Percentiles rank a stretch among this genome's conserved stretches.
Evolutionary conservation across 1,140 invertebrate genomes (phyloP).

Genomic region (Cotesia typhae): DNA sequence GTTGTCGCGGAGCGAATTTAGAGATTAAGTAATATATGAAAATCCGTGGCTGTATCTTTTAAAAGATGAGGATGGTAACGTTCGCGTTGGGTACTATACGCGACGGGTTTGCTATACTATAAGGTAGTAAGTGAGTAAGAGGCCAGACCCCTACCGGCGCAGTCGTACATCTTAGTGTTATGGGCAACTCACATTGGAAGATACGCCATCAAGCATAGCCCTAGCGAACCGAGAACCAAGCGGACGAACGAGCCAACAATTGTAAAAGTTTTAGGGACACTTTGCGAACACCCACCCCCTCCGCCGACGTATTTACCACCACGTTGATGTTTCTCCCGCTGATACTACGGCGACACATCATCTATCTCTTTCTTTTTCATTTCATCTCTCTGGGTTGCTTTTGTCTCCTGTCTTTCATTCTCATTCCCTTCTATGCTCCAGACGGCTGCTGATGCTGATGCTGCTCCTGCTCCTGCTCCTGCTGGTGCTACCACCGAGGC

Average conservation of each 20-base stretch:
- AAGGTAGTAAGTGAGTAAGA: slow-evolving; percentile 55
- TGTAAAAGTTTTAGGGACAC: slow-evolving; percentile 76
- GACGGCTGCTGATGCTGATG: slow-evolving; percentile 25
- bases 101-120: slow-evolving; percentile 64
- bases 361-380: slow-evolving; percentile 29
- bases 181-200: slow-evolving; percentile 81
- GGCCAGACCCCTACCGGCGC: slow-evolving; percentile 70
- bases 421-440: slow-evolving; percentile 25
- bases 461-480: slow-evolving; percentile 12
- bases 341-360: slow-evolving; percentile 29
- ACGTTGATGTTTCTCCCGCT: slow-evolving; percentile 50
- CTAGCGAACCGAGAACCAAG: slow-evolving; percentile 67
- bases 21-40: not conserved
- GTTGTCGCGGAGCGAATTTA: not conserved
- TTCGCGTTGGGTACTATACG: slow-evolving; percentile 60
- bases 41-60: slow-evolving; percentile 1
- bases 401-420: slow-evolving; percentile 8
- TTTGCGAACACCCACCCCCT: slow-evolving; percentile 66
- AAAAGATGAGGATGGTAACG: slow-evolving; percentile 45
- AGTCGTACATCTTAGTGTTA: slow-evolving; percentile 80
- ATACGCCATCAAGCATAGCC: slow-evolving; percentile 81
- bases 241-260: slow-evolving; percentile 65
- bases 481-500: slow-evolving; percentile 16
- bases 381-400: not conserved
- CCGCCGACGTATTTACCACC: slow-evolving; percentile 42